Evolutionary conservation across 2,888 invertebrate species (phyloP), one percentile per base, ranked within the genome.

Genomic region (Agelastica alni): DNA sequence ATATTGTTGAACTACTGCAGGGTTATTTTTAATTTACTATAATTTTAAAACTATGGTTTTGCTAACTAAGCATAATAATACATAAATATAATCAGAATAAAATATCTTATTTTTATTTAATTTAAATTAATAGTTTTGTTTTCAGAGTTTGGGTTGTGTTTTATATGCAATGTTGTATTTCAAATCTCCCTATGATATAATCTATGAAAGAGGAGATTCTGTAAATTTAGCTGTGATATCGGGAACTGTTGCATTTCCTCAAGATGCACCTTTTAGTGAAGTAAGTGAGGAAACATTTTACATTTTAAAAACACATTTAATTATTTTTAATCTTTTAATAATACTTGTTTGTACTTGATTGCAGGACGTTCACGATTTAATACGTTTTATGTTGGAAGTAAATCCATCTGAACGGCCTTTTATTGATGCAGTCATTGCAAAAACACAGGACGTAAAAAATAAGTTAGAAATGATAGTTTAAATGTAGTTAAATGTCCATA

Each of bases 101-200:
- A n/a, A n/a, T n/a, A n/a, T n/a, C n/a, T n/a, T n/a, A n/a, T n/a
- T n/a, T n/a, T n/a, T n/a, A n/a, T n/a, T n/a, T n/a, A n/a, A n/a
- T n/a, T n/a, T n/a, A n/a, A n/a, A n/a, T n/a, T n/a, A n/a, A n/a
- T n/a, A n/a, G 26, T 26, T 18, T 14, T 46, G 63, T 47, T 76
- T 79, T 66, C 70, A 87, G 93, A 91, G 91, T 49, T 78, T 93
- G 60, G 94, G 93, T 9, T 94, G 93, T 75, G 80, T 91, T 55
- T 78, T 94, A 16, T 93, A 90, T 76, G 92, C 93, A 1, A 80
- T 93, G 78, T 89, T 91, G 69, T 93, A 86, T 71, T 89, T 89
- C 69, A 88, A 88, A 72, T 91, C 91, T 32, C 93, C 93, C 0
- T 94, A 88, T 74, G 93, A 94, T 75, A 80, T 83, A 16, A 87